Percentiles rank a stretch among this genome's conserved stretches.
phyloP scores from a whole-genome alignment of 2,113 vertebrate species.

The Porphyrio hochstetteri region DNA sequence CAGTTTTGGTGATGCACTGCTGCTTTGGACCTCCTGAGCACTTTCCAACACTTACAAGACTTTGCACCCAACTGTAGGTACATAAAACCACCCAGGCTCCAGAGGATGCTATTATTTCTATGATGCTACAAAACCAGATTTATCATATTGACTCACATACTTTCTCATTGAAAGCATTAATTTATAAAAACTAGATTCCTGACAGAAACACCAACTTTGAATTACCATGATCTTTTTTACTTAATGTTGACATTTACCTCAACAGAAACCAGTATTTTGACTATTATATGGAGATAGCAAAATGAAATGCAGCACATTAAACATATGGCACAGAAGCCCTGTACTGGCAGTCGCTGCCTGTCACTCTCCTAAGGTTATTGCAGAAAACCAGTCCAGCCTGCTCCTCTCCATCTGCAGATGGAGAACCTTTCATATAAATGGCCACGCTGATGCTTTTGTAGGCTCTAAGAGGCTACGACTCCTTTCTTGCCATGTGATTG shows the following conservation, averaged over 20 bases:
- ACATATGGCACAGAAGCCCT: slow-evolving; percentile 34
- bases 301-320: neutral
- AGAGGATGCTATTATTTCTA: neutral
- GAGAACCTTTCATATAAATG: neutral
- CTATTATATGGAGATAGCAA: neutral
- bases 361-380: neutral
- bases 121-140: neutral
- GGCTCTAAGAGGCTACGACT: neutral
- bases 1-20: neutral
- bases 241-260: slow-evolving; percentile 30
- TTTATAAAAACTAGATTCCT: neutral
- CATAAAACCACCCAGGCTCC: neutral
- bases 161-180: neutral
- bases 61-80: neutral
- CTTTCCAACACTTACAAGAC: fast-evolving
- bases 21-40: neutral
- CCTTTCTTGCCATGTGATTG: neutral
- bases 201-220: neutral
- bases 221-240: neutral
- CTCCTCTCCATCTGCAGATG: slow-evolving; percentile 15
- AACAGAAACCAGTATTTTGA: neutral
- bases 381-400: neutral
- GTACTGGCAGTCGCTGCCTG: neutral
- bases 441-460: neutral
- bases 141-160: neutral